Percentiles rank a stretch among this genome's conserved stretches.
phyloP scores from a whole-genome alignment of 23 tunicate species.

The Halocynthia roretzi region DNA sequence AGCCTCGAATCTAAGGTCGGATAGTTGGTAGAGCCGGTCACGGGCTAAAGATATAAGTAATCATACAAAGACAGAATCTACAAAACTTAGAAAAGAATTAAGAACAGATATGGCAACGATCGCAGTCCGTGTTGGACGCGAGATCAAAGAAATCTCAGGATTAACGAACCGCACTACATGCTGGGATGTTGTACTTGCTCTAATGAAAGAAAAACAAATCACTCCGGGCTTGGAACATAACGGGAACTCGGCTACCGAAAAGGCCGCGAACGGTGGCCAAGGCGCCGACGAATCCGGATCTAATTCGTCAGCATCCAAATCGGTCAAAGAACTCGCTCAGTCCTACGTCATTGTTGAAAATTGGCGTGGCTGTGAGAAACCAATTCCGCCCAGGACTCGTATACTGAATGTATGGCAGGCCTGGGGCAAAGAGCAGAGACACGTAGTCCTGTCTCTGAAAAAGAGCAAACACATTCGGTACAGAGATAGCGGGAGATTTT shows the following conservation, averaged over 20 bases:
- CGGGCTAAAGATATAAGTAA: too few relatives aligned
- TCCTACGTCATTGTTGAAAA: slow-evolving; percentile 82
- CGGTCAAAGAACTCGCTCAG: slow-evolving; percentile 62
- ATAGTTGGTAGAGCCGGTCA: too few relatives aligned
- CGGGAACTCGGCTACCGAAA: slow-evolving; percentile 15
- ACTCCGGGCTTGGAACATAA: slow-evolving; percentile 9
- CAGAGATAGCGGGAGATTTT: slow-evolving; percentile 11
- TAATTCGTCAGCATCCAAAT: slow-evolving; percentile 15
- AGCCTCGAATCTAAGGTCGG: too few relatives aligned
- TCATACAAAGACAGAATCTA: too few relatives aligned
- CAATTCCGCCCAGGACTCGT: slow-evolving; percentile 73
- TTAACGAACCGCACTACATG: slow-evolving; percentile 78
- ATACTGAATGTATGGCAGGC: slow-evolving; percentile 93
- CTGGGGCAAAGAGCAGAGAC: slow-evolving; percentile 94
- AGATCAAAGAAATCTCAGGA: slow-evolving; percentile 79
- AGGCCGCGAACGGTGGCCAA: slow-evolving; percentile 2
- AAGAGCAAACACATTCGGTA: slow-evolving; percentile 37
- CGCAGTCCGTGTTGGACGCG: slow-evolving; percentile 71
- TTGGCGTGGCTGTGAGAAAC: slow-evolving; percentile 88
- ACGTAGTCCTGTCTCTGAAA: slow-evolving; percentile 72
- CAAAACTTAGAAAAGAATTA: too few relatives aligned
- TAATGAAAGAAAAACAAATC: slow-evolving; percentile 52
- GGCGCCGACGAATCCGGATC: slow-evolving; percentile 13
- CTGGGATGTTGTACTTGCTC: slow-evolving; percentile 70
- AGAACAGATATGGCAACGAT: slow-evolving; percentile 47